phyloP scores from a whole-genome alignment of 2,797 vertebrate genomes.

The Carapus acus region DNA sequence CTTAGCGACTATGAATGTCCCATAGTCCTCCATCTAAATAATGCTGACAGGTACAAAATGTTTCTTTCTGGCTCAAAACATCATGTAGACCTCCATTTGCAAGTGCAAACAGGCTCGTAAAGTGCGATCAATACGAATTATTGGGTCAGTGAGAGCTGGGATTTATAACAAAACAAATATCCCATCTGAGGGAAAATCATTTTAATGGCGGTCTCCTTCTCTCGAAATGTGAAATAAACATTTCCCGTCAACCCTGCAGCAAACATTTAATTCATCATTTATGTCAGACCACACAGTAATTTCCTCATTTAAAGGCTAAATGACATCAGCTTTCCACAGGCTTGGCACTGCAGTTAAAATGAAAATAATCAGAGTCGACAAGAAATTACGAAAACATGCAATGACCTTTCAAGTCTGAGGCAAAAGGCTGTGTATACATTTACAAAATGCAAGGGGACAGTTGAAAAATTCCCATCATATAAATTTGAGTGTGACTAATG shows the following conservation, averaged over 20 bases:
- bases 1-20: conserved; percentile 13
- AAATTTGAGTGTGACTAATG: conserved; percentile 67
- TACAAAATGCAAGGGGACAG: conserved; percentile 55
- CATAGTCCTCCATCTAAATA: conserved; percentile 13
- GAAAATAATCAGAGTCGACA: conserved; percentile 61
- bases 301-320: conserved; percentile 39
- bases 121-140: conserved; percentile 62
- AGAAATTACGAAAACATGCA: conserved; percentile 62
- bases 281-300: conserved; percentile 33
- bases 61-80: conserved; percentile 34
- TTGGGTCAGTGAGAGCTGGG: conserved; percentile 44
- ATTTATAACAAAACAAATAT: conserved; percentile 54
- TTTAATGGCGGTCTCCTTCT: conserved; percentile 40
- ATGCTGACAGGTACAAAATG: conserved; percentile 25
- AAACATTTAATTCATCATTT: conserved; percentile 44
- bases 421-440: conserved; percentile 55
- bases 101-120: conserved; percentile 49
- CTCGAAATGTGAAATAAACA: conserved; percentile 41
- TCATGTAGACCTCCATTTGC: conserved; percentile 45
- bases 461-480: conserved; percentile 52
- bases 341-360: conserved; percentile 33
- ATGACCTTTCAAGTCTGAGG: conserved; percentile 56
- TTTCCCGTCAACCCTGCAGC: conserved; percentile 40
- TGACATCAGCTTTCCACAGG: conserved; percentile 48
- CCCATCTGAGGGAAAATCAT: conserved; percentile 46